phyloP scores from a whole-genome alignment of 2,113 vertebrate species.

The Malaclemys terrapin region DNA sequence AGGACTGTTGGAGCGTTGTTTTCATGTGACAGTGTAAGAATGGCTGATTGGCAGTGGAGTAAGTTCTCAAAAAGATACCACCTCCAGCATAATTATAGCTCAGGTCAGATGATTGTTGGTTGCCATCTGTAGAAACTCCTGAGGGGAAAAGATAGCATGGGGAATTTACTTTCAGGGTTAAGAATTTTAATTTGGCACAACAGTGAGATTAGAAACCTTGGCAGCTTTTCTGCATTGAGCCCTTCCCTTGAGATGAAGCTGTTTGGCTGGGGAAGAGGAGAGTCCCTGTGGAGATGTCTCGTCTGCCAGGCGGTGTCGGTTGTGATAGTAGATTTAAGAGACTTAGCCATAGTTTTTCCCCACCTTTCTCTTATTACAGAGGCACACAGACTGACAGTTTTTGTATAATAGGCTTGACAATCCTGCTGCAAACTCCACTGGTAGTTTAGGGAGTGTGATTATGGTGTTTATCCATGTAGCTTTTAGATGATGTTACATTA shows the following conservation, averaged over 20 bases:
- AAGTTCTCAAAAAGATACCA: background rate
- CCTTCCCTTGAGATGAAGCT: background rate
- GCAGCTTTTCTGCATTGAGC: background rate
- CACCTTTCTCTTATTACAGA: constrained; percentile 21
- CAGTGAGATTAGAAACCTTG: background rate
- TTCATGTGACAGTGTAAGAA: background rate
- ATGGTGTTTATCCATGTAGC: background rate
- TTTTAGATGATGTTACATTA: constrained; percentile 19
- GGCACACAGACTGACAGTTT: background rate
- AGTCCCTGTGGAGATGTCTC: background rate
- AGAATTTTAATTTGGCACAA: constrained; percentile 6
- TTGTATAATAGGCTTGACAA: background rate
- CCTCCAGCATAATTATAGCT: background rate
- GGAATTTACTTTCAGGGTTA: background rate
- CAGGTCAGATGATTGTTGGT: background rate
- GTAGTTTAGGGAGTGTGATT: background rate
- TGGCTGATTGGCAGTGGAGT: background rate
- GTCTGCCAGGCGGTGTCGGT: background rate
- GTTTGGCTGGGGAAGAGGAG: background rate
- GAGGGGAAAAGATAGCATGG: background rate
- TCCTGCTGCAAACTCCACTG: background rate
- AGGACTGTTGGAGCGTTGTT: background rate
- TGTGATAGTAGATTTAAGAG: constrained; percentile 28
- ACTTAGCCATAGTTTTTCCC: constrained; percentile 3
- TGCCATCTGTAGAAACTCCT: background rate